Conservation (phyloP, 2,888 invertebrate genomes). For the Lymantria dispar region DNA sequence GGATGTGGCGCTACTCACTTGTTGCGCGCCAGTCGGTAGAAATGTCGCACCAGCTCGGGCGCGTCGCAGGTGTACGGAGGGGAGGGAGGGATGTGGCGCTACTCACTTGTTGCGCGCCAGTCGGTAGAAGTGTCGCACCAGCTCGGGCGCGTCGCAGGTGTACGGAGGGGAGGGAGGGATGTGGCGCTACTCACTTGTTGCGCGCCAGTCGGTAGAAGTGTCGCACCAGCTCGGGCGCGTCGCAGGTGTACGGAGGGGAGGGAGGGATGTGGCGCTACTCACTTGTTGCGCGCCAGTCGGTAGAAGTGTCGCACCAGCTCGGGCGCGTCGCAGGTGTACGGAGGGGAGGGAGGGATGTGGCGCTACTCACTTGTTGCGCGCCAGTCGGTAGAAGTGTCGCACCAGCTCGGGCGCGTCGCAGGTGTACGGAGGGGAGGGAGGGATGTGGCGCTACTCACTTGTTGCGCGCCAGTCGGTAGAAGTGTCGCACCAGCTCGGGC, state of each 20-base stretch:
- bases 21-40: background rate
- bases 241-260: background rate
- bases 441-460: background rate
- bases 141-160: background rate
- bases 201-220: background rate
- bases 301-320: background rate
- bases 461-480: background rate
- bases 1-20: background rate
- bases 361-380: background rate
- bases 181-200: no score
- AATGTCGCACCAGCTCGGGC: background rate
- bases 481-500: background rate
- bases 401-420: background rate
- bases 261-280: background rate
- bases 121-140: background rate
- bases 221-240: background rate
- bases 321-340: background rate
- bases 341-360: background rate
- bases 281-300: background rate
- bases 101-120: background rate
- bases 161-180: background rate
- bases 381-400: background rate
- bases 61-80: background rate
- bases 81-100: background rate
- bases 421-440: background rate